Conservation (phyloP, 2,888 invertebrate genomes). For the Folsomia candida region DNA sequence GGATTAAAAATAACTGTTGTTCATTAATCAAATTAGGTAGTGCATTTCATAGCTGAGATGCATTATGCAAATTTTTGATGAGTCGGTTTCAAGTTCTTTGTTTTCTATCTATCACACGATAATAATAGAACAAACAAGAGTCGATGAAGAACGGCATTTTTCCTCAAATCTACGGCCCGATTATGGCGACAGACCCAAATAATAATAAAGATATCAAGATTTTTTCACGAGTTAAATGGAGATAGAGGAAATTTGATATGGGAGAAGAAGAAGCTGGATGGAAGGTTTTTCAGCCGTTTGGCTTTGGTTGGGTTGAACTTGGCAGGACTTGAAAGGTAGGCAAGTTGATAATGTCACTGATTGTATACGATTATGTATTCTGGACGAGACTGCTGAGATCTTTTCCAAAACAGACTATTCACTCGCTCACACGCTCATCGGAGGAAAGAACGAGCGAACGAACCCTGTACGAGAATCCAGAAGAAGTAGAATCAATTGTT, state of each 20-base stretch:
- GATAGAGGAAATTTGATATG: background rate
- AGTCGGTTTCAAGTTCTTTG: background rate
- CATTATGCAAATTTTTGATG: background rate
- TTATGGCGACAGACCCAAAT: background rate
- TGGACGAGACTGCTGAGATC: background rate
- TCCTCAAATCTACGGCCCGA: background rate
- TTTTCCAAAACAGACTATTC: background rate
- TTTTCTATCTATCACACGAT: no score
- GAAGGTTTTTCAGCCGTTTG: background rate
- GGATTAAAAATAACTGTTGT: no score
- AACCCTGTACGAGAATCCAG: background rate
- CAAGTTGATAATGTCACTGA: slow-evolving; percentile 8
- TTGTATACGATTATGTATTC: slow-evolving; percentile 8
- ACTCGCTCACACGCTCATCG: background rate
- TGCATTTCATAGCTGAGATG: background rate
- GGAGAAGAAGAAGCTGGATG: no score
- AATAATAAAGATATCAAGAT: slow-evolving; percentile 4
- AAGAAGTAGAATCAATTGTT: background rate
- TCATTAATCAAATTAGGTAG: no score
- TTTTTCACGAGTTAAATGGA: background rate
- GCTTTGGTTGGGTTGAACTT: background rate
- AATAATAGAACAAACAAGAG: background rate
- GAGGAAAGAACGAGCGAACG: background rate
- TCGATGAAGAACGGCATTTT: background rate
- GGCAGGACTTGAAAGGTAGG: slow-evolving; percentile 5